phyloP scores from a whole-genome alignment of 92 coral and sea anemone species.

The Epizoanthus rinbou region DNA sequence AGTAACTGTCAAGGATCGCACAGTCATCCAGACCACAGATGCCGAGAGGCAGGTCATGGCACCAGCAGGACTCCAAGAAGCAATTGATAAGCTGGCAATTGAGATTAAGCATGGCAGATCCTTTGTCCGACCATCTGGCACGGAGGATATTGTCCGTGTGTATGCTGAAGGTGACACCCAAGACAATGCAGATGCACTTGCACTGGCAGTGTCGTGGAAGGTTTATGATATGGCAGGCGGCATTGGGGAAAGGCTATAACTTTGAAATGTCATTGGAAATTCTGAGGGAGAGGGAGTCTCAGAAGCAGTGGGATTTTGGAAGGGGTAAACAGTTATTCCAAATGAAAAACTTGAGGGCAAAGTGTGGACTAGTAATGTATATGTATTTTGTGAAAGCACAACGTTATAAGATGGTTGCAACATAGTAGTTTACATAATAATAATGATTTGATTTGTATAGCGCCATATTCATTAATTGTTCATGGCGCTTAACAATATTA shows the following conservation, averaged over 20 bases:
- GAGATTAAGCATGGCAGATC: slow-evolving; percentile 78
- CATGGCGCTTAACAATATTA: too few relatives aligned
- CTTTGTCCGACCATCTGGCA: slow-evolving; percentile 99
- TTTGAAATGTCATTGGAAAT: background rate
- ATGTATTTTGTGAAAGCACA: too few relatives aligned
- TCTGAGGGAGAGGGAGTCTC: too few relatives aligned
- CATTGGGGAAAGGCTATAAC: slow-evolving; percentile 82
- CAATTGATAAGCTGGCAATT: slow-evolving; percentile 73
- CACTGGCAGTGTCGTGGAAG: slow-evolving; percentile 76
- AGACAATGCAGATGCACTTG: slow-evolving; percentile 87
- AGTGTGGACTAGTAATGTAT: too few relatives aligned
- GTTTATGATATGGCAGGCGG: slow-evolving; percentile 97
- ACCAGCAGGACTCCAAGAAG: slow-evolving; percentile 89
- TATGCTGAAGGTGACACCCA: slow-evolving; percentile 90
- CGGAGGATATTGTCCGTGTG: slow-evolving; percentile 98
- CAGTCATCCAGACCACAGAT: slow-evolving; percentile 85
- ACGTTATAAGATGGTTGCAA: too few relatives aligned
- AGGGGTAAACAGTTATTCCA: too few relatives aligned
- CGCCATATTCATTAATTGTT: too few relatives aligned
- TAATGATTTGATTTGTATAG: too few relatives aligned
- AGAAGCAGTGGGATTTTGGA: too few relatives aligned
- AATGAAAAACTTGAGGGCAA: too few relatives aligned
- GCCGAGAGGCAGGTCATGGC: slow-evolving; percentile 79
- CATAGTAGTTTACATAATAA: too few relatives aligned
- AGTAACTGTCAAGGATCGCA: slow-evolving; percentile 89